Evolutionary conservation across 2,797 vertebrate species (phyloP), one percentile per base, ranked within the genome.

Genomic region (Xiphorhynchus erythropygius): DNA sequence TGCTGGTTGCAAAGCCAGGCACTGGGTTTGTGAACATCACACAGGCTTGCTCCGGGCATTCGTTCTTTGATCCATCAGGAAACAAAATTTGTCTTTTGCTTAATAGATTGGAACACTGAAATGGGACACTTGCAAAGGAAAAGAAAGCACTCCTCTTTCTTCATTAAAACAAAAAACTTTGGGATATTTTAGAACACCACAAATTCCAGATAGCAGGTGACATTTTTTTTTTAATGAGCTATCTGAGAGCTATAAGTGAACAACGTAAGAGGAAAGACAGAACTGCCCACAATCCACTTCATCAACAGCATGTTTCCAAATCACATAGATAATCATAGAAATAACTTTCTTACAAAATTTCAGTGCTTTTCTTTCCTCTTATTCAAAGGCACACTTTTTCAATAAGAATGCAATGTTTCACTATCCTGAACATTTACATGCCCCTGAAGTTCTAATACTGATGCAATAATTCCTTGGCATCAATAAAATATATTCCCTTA

Each of bases 401-500:
- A 33, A 56, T 69, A 94, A 91, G 50, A 81, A 56, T n/a, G 30
- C 70, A 60, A 35, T 64, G 44, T 89, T 67, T 95, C 93, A 91
- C 79, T 87, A 78, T 92, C 94, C 87, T 0, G 7, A 94, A 69
- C 92, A 96, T 91, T 97, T 96, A 90, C 89, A 82, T 77, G 49
- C 47, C 84, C 95, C 89, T 94, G 87, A 95, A 62, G 32, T 89
- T 93, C 88, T 94, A 67, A 85, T 74, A 80, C 23, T 2, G 89
- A 96, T 91, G 95, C 83, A 94, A 75, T 96, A 97, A 96, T 93
- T 95, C 95, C 91, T 95, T 64, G 33, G 60, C 95, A 94, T 94
- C 93, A 88, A 73, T 57, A 94, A 95, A 94, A 96, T 85, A 92
- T 84, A 94, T 94, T 96, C 87, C 91, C 86, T 59, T 84, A 85